Base-by-base conservation (phyloP, 2,113 vertebrate genomes). In the Dolichotis patagonum region DNA sequence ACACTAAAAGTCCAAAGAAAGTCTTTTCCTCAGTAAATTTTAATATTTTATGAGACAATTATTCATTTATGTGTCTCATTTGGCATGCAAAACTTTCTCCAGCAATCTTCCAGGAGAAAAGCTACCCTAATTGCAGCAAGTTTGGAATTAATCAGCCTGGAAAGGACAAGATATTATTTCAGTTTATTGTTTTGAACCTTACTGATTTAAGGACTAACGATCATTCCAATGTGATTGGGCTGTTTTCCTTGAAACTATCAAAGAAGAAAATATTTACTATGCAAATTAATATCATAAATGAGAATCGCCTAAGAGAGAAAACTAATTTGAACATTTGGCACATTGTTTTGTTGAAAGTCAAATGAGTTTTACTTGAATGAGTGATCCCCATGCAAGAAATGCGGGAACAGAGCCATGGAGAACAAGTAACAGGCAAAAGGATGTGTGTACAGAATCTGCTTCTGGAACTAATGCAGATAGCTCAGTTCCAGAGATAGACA, bases 131-230 rank as follows among this genome's bases (percentile, higher is more conserved):
- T 52, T 85, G n/a, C 46, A 54, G 46, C 41, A 73, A 90, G 80
- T 88, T 91, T 93, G 83, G 67, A 97, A 96, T 90, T 96, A 94
- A 90, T 94, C 84, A 96, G 38, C 35, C 54, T 95, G 41, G 67
- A 94, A 91, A 75, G 58, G 56, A 75, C 69, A 93, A 52, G 65
- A 67, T 80, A 60, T 82, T 71, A 91, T 91, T 91, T 80, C 24
- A 89, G 84, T 88, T 96, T 96, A 87, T 96, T 96, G 52, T 95
- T 96, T 95, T 94, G 65, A 92, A 96, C 43, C 7, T 90, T 77
- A 3, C 26, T 95, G 73, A 96, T 95, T 97, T 91, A 89, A 81
- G 35, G 30, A 95, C 32, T 73, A 81, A 19, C n/a, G 83, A 96
- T 94, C 87, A 91, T 95, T 96, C 62, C 89, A 7, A 77, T 91